Evolutionary conservation across 2,113 vertebrate genomes (phyloP).

Genomic region (Pterocles gutturalis): DNA sequence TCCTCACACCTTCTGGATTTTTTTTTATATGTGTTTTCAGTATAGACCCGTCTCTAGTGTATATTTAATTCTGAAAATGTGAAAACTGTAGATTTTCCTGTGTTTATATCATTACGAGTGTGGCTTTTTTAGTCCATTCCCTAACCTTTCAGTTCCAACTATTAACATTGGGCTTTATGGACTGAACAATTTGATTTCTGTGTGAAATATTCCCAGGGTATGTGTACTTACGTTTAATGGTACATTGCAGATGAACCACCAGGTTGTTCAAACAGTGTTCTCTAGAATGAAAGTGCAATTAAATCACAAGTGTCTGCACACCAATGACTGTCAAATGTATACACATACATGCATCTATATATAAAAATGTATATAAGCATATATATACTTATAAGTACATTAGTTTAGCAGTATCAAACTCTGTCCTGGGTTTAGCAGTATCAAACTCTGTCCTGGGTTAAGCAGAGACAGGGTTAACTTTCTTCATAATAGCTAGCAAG

Average conservation of each 20-base stretch:
- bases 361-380: background rate
- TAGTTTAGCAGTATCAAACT: background rate
- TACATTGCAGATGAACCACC: constrained; percentile 83
- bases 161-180: constrained; percentile 11
- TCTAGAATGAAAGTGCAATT: constrained; percentile 78
- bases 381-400: background rate
- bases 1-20: background rate
- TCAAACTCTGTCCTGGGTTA: background rate
- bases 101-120: background rate
- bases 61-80: background rate
- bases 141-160: constrained; percentile 3
- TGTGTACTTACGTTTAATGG: constrained; percentile 83
- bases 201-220: background rate
- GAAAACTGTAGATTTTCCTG: background rate
- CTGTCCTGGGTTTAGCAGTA: no score
- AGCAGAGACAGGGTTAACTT: no score
- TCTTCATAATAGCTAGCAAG: no score
- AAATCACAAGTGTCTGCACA: background rate
- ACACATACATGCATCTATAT: accelerated
- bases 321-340: background rate
- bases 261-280: constrained; percentile 76
- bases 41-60: background rate
- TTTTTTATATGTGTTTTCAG: background rate
- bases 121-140: background rate
- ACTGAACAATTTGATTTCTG: background rate